These are phyloP conservation scores for Drosophila anceps DNA, from an alignment of 2,888 invertebrate species.

Conservation along the genomic window DNA sequence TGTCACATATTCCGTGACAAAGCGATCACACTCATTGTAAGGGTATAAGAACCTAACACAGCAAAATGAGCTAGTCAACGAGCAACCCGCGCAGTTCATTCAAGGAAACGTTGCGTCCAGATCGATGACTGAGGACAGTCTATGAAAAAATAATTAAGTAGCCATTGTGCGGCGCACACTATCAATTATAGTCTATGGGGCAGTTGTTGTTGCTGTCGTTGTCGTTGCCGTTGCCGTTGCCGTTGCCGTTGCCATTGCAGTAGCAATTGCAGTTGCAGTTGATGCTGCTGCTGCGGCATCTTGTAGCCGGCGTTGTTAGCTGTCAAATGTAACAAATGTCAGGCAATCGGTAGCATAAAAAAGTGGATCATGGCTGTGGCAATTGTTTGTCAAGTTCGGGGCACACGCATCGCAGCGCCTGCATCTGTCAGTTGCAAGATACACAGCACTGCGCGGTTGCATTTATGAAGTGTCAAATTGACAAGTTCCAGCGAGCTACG, in stretches of 20 bases:
- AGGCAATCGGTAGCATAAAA: conserved; percentile 59
- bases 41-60: not conserved
- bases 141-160: conserved; percentile 80
- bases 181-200: conserved; percentile 68
- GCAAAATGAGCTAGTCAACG: conserved; percentile 25
- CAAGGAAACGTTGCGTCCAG: conserved; percentile 45
- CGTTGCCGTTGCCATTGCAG: conserved; percentile 22
- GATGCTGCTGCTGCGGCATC: conserved; percentile 60
- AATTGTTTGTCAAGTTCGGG: conserved; percentile 78
- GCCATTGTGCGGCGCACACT: conserved; percentile 65
- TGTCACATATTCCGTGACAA: not conserved
- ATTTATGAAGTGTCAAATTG: conserved; percentile 81
- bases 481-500: conserved; percentile 63
- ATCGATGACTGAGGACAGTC: conserved; percentile 42
- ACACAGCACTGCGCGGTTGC: conserved; percentile 38
- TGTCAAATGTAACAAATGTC: conserved; percentile 82
- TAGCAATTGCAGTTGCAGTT: conserved; percentile 13
- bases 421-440: conserved; percentile 72
- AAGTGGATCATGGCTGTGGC: conserved; percentile 68
- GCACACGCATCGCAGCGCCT: conserved; percentile 42
- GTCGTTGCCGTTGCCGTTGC: conserved; percentile 9
- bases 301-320: conserved; percentile 77
- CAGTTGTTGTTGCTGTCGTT: conserved; percentile 21
- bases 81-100: conserved; percentile 64
- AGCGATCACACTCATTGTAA: not conserved